Percentiles rank a stretch among this genome's conserved stretches.
Evolutionary conservation across 2,888 invertebrate species (phyloP).

Genomic region (Tinea pellionella): DNA sequence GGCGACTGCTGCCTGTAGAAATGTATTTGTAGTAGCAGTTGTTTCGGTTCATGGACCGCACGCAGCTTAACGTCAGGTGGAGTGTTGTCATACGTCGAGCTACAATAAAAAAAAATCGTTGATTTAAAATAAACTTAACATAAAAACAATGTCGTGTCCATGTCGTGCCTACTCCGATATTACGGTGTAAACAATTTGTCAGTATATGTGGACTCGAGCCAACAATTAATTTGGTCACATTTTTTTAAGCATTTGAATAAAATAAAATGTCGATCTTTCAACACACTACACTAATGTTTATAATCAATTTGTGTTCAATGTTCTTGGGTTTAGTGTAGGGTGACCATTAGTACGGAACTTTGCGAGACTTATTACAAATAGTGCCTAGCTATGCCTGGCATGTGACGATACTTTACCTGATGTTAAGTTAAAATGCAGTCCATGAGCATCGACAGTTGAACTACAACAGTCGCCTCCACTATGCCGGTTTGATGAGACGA

Average conservation of each 20-base stretch:
- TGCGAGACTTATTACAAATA: not conserved
- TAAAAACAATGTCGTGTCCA: not conserved
- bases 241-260: slow-evolving; percentile 26
- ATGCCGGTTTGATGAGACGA: no score
- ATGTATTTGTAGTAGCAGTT: no score
- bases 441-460: no score
- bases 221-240: slow-evolving; percentile 57
- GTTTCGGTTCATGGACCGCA: no score
- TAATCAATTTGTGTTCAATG: slow-evolving; percentile 44
- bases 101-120: not conserved
- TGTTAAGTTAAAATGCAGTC: no score
- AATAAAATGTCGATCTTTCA: slow-evolving; percentile 46
- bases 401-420: no score
- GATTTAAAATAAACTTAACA: not conserved
- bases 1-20: no score
- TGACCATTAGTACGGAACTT: not conserved
- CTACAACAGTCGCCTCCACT: no score
- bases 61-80: no score
- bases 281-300: slow-evolving; percentile 51
- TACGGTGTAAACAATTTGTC: slow-evolving; percentile 62
- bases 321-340: not conserved
- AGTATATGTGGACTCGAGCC: slow-evolving; percentile 21
- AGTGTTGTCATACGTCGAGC: no score
- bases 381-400: no score
- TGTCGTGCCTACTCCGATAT: slow-evolving; percentile 22